Percentiles rank a stretch among this genome's conserved stretches.
These are phyloP conservation scores for Osmerus eperlanus DNA, from an alignment of 2,113 vertebrate species.

Conservation along the genomic window DNA sequence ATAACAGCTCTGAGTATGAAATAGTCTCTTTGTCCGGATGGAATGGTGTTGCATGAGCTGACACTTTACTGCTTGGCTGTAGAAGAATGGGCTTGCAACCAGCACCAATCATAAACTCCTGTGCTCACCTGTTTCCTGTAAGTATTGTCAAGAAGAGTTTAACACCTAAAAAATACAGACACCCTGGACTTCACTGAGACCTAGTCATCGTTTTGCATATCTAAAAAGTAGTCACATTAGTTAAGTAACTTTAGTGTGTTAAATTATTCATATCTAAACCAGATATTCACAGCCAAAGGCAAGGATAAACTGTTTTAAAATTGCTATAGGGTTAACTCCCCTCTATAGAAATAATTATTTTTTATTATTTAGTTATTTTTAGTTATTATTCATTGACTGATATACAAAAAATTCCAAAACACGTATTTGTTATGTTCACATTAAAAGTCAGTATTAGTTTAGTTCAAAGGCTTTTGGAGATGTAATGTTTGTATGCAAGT, in stretches of 20 bases:
- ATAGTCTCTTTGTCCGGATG: slow-evolving; percentile 60
- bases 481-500: slow-evolving; percentile 10
- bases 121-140: slow-evolving; percentile 23
- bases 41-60: slow-evolving; percentile 14
- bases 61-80: slow-evolving; percentile 23
- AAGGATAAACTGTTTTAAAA: too few relatives aligned
- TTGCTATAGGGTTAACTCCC: background rate
- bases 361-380: too few relatives aligned
- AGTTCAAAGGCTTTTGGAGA: background rate
- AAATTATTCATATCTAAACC: too few relatives aligned
- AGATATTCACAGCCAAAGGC: too few relatives aligned
- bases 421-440: too few relatives aligned
- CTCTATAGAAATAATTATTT: too few relatives aligned
- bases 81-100: slow-evolving; percentile 17
- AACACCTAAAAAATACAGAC: slow-evolving; percentile 8
- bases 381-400: background rate
- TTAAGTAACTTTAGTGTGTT: too few relatives aligned
- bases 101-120: slow-evolving; percentile 8
- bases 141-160: slow-evolving; percentile 18
- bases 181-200: slow-evolving; percentile 8
- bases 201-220: background rate
- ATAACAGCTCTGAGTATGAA: slow-evolving; percentile 51
- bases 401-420: too few relatives aligned
- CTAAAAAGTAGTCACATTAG: background rate
- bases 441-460: too few relatives aligned